Percentiles rank a stretch among this genome's conserved stretches.
These are phyloP conservation scores for Parazoanthus darwini DNA, from an alignment of 92 coral and sea anemone species.

Conservation along the genomic window DNA sequence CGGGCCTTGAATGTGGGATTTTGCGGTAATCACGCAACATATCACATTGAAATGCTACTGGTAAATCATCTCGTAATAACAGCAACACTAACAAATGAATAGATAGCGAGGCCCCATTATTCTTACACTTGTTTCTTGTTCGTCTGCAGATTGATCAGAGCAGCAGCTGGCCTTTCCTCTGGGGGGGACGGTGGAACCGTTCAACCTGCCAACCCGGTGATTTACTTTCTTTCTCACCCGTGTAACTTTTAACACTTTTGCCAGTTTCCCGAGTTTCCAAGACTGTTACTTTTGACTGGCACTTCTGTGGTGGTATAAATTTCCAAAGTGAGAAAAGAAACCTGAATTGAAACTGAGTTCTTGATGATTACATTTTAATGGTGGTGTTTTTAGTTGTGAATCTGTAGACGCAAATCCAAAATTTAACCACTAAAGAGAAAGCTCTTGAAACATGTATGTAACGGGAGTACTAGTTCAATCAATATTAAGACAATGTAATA, in stretches of 20 bases:
- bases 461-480: neutral
- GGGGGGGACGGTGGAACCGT: slow-evolving; percentile 61
- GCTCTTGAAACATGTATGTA: neutral
- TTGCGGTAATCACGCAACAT: too few relatives aligned
- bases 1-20: too few relatives aligned
- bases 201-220: slow-evolving; percentile 77
- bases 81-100: too few relatives aligned
- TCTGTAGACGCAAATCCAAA: neutral
- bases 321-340: neutral
- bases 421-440: too few relatives aligned
- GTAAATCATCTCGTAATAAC: too few relatives aligned
- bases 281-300: neutral
- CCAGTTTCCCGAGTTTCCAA: neutral
- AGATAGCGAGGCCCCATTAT: neutral
- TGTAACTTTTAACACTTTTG: neutral
- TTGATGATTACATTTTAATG: too few relatives aligned
- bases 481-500: too few relatives aligned
- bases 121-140: neutral
- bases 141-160: slow-evolving; percentile 63
- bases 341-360: neutral
- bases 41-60: too few relatives aligned
- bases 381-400: too few relatives aligned
- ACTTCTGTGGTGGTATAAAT: too few relatives aligned
- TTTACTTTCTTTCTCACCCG: neutral
- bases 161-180: slow-evolving; percentile 77